Percentiles rank a stretch among this genome's conserved stretches.
These are phyloP conservation scores for Drepana falcataria DNA, from an alignment of 2,888 invertebrate species.

Conservation along the genomic window DNA sequence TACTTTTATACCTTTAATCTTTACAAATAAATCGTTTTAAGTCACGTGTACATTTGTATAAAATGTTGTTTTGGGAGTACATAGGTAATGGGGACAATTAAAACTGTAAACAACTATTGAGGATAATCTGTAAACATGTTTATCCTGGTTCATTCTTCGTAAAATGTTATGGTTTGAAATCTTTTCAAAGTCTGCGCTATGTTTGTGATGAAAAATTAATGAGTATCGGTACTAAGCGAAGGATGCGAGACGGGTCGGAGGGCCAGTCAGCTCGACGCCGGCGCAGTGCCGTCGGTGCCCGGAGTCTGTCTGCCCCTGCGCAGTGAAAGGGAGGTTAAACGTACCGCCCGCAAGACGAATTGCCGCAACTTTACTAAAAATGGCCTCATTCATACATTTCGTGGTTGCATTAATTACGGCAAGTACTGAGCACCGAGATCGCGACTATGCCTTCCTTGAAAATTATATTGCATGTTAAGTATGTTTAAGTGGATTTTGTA, in stretches of 20 bases:
- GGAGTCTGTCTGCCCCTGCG: slow-evolving; percentile 28
- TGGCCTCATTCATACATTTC: slow-evolving; percentile 72
- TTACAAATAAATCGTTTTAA: too few species aligned
- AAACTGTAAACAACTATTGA: not conserved
- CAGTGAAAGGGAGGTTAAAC: slow-evolving; percentile 75
- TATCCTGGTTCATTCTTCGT: not conserved
- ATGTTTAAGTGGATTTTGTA: slow-evolving; percentile 8
- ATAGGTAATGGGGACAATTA: not conserved
- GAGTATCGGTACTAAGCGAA: slow-evolving; percentile 5
- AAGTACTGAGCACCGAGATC: slow-evolving; percentile 25
- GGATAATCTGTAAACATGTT: not conserved
- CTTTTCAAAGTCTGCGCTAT: not conserved
- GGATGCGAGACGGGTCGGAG: slow-evolving; percentile 7
- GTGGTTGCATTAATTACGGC: slow-evolving; percentile 55
- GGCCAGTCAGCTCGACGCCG: slow-evolving; percentile 58
- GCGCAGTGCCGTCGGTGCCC: slow-evolving; percentile 19
- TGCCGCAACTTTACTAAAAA: slow-evolving; percentile 72
- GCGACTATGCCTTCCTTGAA: slow-evolving; percentile 29
- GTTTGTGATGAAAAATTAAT: not conserved
- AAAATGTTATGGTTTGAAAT: too few species aligned
- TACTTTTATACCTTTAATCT: too few species aligned
- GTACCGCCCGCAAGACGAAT: slow-evolving; percentile 59
- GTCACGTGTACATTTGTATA: too few species aligned
- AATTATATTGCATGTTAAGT: slow-evolving; percentile 15
- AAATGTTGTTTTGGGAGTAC: too few species aligned